A percentile compares a stretch with the other conserved stretches of the same genome.
Conservation (phyloP, 2,113 vertebrate species). For the Eretmochelys imbricata region DNA sequence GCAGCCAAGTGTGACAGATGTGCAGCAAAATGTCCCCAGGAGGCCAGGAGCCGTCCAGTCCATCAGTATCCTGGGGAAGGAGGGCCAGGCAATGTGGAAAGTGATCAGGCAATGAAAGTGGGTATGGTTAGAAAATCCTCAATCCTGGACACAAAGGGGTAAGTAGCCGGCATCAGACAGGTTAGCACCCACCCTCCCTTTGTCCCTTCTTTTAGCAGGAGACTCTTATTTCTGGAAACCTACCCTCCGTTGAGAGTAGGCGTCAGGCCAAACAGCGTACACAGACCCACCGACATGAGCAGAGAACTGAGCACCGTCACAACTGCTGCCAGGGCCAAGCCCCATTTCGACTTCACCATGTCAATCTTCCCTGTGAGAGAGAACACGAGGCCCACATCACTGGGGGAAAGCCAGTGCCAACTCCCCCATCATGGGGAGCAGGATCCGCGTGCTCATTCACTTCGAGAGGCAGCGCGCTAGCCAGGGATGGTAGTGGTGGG, state of each 20-base stretch:
- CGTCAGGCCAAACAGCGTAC: slow-evolving; percentile 95
- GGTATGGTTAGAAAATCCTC: neutral
- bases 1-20: neutral
- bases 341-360: slow-evolving; percentile 99
- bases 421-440: fast-evolving
- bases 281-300: slow-evolving; percentile 98
- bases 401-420: fast-evolving
- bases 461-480: fast-evolving
- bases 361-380: slow-evolving; percentile 93
- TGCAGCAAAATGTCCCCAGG: neutral
- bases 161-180: fast-evolving
- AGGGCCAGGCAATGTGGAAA: fast-evolving
- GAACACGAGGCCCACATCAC: fast-evolving
- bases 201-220: neutral
- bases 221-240: slow-evolving; percentile 1
- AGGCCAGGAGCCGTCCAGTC: neutral
- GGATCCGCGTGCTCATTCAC: fast-evolving
- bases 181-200: neutral
- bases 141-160: neutral
- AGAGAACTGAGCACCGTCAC: slow-evolving; percentile 98
- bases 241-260: slow-evolving; percentile 99
- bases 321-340: slow-evolving; percentile 94
- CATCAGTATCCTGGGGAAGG: neutral
- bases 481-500: fast-evolving
- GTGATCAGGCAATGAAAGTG: fast-evolving